Base-by-base conservation (phyloP, 2,888 invertebrate species). In the Pollenia angustigena region DNA sequence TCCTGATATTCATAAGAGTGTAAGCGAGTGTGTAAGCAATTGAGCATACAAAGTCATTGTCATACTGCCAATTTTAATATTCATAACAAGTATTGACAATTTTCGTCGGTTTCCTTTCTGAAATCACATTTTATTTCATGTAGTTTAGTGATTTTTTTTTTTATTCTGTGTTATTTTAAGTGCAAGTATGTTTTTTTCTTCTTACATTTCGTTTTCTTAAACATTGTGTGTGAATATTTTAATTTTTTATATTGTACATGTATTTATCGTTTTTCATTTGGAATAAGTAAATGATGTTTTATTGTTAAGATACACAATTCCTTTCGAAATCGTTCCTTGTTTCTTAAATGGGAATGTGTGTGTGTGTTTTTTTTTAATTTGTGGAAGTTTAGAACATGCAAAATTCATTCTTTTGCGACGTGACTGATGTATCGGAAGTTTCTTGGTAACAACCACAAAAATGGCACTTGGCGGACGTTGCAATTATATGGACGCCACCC, bases 41-140 rank as follows among this genome's bases (percentile, higher is more conserved):
- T 52, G 32, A 46, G 40, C 50, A 58, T 7, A 40, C 46, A 80
- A 52, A 71, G 62, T 56, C 75, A 81, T 78, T 88, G 74, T 78
- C 76, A 75, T 84, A 60, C 80, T 86, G 85, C 69, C 87, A 87
- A 89, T 90, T 92, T 91, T 89, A 90, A 91, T 84, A 91, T 91
- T 91, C 91, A 89, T 87, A 87, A 89, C 90, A 90, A 90, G 91
- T 92, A 88, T 89, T 88, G 87, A 88, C 87, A 90, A 91, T 91
- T 91, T 91, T 91, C 88, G 89, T 89, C 89, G 86, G 88, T 88
- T 91, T 91, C 91, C 91, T 90, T 90, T 89, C 88, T 85, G 81
- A 72, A 81, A 79, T 81, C 82, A 80, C 87, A 85, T 80, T 78
- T 66, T 87, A 76, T 82, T 88, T 86, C 62, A 79, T 78, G 72